Evolutionary conservation across 2,888 invertebrate species (phyloP).

Genomic region (Drosophila mimica): DNA sequence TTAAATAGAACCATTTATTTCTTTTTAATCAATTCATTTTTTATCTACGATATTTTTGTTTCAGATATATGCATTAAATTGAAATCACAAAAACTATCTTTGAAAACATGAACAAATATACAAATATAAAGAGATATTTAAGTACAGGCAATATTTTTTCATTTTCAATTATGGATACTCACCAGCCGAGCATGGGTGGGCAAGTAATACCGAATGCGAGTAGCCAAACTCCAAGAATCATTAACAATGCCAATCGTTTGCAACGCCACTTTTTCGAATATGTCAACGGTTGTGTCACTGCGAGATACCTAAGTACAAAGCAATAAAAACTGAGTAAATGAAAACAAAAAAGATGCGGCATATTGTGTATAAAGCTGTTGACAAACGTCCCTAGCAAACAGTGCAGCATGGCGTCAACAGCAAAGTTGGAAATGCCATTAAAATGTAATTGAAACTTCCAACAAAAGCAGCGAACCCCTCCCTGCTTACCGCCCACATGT

Average conservation of each 20-base stretch:
- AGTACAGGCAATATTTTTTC: not conserved
- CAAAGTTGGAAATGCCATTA: conserved; percentile 77
- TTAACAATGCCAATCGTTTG: conserved; percentile 92
- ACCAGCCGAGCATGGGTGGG: conserved; percentile 97
- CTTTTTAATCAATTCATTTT: not conserved
- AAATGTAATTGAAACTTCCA: conserved; percentile 79
- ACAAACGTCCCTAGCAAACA: conserved; percentile 53
- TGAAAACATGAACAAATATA: not conserved
- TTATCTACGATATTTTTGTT: not conserved
- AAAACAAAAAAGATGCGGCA: conserved; percentile 58
- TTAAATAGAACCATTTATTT: not conserved
- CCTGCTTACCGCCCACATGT: conserved; percentile 26
- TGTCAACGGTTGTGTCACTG: conserved; percentile 96
- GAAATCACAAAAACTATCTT: no score
- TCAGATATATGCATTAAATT: not conserved
- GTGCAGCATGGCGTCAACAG: conserved; percentile 51
- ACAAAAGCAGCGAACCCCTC: conserved; percentile 63
- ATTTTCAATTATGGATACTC: conserved; percentile 80
- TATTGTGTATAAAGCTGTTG: conserved; percentile 73
- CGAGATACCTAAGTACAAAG: conserved; percentile 89
- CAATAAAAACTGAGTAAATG: conserved; percentile 54
- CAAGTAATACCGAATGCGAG: conserved; percentile 96
- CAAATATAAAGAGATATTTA: not conserved
- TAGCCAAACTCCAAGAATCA: conserved; percentile 96
- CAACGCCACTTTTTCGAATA: conserved; percentile 95